Conservation (phyloP, 2,888 invertebrate species). For the Leptogaster cylindrica region DNA sequence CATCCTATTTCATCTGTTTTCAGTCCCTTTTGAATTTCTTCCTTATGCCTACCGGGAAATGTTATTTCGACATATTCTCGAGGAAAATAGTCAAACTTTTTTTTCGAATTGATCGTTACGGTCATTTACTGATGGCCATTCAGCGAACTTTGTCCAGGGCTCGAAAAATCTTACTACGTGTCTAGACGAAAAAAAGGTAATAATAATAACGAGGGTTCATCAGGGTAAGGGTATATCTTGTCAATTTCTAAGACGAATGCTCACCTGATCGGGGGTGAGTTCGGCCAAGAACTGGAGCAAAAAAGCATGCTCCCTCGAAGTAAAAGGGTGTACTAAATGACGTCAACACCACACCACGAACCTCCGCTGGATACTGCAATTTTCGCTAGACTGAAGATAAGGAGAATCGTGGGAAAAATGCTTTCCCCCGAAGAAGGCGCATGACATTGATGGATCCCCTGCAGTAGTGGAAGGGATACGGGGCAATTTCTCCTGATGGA, state of each 20-base stretch:
- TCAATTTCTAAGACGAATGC: background rate
- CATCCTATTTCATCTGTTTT: background rate
- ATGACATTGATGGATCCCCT: conserved; percentile 9
- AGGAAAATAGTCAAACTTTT: conserved; percentile 3
- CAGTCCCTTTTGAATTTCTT: conserved; percentile 2
- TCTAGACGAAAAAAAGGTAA: conserved; percentile 33
- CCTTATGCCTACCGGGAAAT: background rate
- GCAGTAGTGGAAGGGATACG: background rate
- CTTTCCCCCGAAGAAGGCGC: conserved; percentile 19
- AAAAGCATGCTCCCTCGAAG: background rate
- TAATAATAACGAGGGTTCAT: conserved; percentile 10
- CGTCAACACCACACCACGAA: conserved; percentile 26
- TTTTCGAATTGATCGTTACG: conserved; percentile 1
- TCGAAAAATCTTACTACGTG: conserved; percentile 2
- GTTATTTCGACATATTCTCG: background rate
- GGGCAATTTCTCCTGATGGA: conserved; percentile 8
- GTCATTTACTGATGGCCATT: conserved; percentile 1
- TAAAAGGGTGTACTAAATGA: conserved; percentile 31
- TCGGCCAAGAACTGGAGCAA: background rate
- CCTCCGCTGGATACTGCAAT: conserved; percentile 17
- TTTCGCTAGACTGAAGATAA: background rate
- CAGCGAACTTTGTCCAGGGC: background rate
- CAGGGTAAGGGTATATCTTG: background rate
- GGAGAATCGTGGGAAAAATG: background rate
- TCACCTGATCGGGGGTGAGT: background rate